These are phyloP conservation scores for Parnassius mnemosyne DNA, from an alignment of 2,888 invertebrate species.

Conservation along the genomic window DNA sequence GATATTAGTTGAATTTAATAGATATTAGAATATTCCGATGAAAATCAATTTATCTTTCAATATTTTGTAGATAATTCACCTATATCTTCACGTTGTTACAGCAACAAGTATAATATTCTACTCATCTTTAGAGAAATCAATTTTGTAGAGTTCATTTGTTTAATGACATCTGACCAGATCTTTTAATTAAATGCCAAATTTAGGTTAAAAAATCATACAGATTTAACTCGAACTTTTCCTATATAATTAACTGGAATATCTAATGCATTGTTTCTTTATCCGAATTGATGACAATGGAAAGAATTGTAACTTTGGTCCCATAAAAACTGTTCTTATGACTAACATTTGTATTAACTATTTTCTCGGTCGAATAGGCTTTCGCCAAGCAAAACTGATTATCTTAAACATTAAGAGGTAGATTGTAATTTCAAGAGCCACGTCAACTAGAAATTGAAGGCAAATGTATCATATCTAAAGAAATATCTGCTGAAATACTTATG, in stretches of 20 bases:
- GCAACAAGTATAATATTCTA: conserved; percentile 20
- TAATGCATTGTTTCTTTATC: conserved; percentile 10
- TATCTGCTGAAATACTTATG: conserved; percentile 41
- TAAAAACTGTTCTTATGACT: conserved; percentile 35
- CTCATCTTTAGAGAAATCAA: conserved; percentile 17
- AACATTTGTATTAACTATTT: conserved; percentile 39
- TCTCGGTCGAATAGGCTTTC: conserved; percentile 39
- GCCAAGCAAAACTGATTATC: conserved; percentile 50
- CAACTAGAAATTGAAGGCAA: conserved; percentile 61
- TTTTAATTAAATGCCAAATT: conserved; percentile 6
- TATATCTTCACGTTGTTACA: conserved; percentile 10
- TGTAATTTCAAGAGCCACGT: conserved; percentile 71
- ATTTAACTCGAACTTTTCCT: neutral
- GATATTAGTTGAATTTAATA: conserved; percentile 61
- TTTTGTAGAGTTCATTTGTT: conserved; percentile 15
- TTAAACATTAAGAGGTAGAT: conserved; percentile 78
- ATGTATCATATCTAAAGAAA: conserved; percentile 37
- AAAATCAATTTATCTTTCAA: conserved; percentile 16
- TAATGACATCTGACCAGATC: conserved; percentile 12
- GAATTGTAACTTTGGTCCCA: conserved; percentile 62
- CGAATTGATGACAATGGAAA: conserved; percentile 28
- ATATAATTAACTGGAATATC: conserved; percentile 5
- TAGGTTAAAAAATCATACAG: neutral
- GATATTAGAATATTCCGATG: conserved; percentile 27
- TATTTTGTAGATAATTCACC: conserved; percentile 23